Percentiles rank a stretch among this genome's conserved stretches.
Evolutionary conservation across 2,113 vertebrate species (phyloP).

Genomic region (Lophius piscatorius): DNA sequence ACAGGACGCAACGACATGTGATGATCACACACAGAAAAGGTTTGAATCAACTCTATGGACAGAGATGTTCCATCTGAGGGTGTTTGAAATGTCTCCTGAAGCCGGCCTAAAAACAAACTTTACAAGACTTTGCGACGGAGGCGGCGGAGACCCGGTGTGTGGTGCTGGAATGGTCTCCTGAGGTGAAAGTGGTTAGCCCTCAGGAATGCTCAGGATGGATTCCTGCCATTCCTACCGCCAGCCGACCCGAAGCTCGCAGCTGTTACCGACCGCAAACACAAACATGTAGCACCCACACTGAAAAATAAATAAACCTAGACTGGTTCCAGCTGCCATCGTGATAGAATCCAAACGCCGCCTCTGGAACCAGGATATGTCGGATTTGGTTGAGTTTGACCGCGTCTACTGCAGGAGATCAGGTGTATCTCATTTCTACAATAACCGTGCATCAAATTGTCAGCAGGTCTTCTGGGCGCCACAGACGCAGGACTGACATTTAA

Average conservation of each 20-base stretch:
- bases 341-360: conserved; percentile 5
- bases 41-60: neutral
- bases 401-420: neutral
- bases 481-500: neutral
- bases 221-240: conserved; percentile 58
- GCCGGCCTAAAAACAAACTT: neutral
- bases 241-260: conserved; percentile 66
- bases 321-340: conserved; percentile 14
- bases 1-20: neutral
- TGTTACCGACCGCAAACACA: conserved; percentile 47
- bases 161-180: conserved; percentile 40
- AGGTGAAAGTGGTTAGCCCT: conserved; percentile 71
- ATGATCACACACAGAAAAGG: no score
- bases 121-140: neutral
- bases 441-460: neutral
- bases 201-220: conserved; percentile 64
- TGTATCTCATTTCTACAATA: conserved; percentile 6
- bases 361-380: neutral
- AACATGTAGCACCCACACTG: no score
- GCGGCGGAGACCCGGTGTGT: no score
- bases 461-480: neutral
- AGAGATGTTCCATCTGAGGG: neutral
- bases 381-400: conserved; percentile 13
- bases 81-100: neutral
- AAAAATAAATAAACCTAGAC: neutral